These are phyloP conservation scores for Macropis europaea DNA, from an alignment of 2,888 invertebrate species.

Conservation along the genomic window DNA sequence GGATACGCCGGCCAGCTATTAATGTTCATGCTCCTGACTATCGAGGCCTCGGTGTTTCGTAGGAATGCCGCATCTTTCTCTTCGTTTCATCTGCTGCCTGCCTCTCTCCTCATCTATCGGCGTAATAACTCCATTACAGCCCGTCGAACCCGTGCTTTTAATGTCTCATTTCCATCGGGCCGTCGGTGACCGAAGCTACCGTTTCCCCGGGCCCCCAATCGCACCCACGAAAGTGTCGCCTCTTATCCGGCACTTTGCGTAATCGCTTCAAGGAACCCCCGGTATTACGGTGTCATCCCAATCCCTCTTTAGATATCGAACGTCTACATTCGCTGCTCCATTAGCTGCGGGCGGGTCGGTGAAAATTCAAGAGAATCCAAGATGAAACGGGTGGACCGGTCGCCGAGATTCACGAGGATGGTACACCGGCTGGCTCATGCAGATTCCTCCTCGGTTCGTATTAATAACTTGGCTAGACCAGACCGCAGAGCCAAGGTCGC, in stretches of 20 bases:
- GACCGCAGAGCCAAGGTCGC: conserved; percentile 47
- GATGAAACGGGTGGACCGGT: neutral
- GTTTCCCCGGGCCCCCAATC: neutral
- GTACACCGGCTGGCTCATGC: conserved; percentile 32
- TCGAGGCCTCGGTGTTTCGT: conserved; percentile 39
- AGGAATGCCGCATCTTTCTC: conserved; percentile 29
- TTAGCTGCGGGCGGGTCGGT: neutral
- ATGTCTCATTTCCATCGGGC: conserved; percentile 45
- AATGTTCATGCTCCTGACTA: conserved; percentile 40
- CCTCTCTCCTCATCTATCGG: conserved; percentile 23
- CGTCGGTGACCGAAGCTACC: conserved; percentile 25
- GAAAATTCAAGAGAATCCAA: neutral
- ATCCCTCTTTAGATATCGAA: neutral
- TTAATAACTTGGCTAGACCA: conserved; percentile 46
- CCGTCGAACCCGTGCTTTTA: conserved; percentile 27
- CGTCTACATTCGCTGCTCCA: neutral
- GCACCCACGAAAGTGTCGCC: conserved; percentile 31
- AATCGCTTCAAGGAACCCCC: conserved; percentile 29
- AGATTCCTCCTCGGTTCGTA: conserved; percentile 47
- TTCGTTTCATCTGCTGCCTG: neutral
- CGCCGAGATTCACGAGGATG: conserved; percentile 19
- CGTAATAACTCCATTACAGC: conserved; percentile 52
- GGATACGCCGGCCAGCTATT: conserved; percentile 28
- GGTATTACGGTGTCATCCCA: neutral
- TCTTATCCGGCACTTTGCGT: conserved; percentile 33